Evolutionary conservation across 2,888 invertebrate species (phyloP).

Genomic region (Phengaris alcon): DNA sequence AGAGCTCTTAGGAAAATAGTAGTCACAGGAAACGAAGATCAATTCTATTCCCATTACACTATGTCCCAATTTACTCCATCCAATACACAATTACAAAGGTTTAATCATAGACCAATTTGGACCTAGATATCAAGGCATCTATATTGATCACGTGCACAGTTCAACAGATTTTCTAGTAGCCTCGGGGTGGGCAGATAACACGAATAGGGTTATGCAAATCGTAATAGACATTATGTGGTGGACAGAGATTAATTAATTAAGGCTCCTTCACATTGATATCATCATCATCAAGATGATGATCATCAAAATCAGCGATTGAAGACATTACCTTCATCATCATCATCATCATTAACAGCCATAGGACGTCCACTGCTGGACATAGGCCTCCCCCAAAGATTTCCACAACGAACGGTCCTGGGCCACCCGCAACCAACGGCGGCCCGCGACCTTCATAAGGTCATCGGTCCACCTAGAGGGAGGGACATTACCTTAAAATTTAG

Average conservation of each 20-base stretch:
- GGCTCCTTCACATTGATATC: background rate
- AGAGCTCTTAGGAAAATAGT: background rate
- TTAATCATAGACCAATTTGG: background rate
- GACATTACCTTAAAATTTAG: too few relatives aligned
- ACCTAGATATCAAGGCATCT: background rate
- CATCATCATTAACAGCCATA: too few relatives aligned
- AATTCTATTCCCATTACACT: background rate
- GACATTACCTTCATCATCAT: too few relatives aligned
- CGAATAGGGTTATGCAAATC: slow-evolving; percentile 5
- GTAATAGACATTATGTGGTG: slow-evolving; percentile 13
- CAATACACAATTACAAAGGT: background rate
- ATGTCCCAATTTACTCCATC: background rate
- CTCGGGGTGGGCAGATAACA: background rate
- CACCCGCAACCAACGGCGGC: too few relatives aligned
- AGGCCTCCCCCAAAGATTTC: too few relatives aligned
- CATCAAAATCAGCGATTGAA: too few relatives aligned
- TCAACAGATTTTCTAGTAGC: slow-evolving; percentile 2
- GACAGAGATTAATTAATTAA: background rate
- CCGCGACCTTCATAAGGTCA: too few relatives aligned
- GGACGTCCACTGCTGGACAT: too few relatives aligned
- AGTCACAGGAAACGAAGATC: background rate
- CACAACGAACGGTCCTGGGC: too few relatives aligned
- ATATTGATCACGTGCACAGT: background rate
- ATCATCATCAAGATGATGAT: background rate
- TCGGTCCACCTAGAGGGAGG: too few relatives aligned